A percentile compares a stretch with the other conserved stretches of the same genome.
phyloP scores from a whole-genome alignment of 2,888 invertebrate genomes.

The Xylota sylvarum region DNA sequence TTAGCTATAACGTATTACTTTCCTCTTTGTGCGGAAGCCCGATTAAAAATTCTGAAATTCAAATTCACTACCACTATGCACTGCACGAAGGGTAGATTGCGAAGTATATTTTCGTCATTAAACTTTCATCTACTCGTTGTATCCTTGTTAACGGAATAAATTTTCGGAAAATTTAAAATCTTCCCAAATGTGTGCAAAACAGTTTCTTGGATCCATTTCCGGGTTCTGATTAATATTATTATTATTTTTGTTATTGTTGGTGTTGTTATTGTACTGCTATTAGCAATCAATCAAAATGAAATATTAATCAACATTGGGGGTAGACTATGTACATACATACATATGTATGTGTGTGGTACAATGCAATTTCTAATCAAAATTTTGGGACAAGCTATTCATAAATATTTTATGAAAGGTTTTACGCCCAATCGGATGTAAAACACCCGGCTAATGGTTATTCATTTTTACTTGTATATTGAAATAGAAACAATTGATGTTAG shows the following conservation, averaged over 20 bases:
- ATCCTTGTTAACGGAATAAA: conserved; percentile 29
- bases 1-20: conserved; percentile 36
- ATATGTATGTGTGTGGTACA: no score
- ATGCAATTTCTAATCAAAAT: background rate
- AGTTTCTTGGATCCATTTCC: conserved; percentile 1
- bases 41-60: conserved; percentile 62
- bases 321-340: no score
- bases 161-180: conserved; percentile 7
- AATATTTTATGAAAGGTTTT: background rate
- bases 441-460: background rate
- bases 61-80: conserved; percentile 37
- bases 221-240: background rate
- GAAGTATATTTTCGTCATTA: conserved; percentile 46
- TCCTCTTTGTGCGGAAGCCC: conserved; percentile 25
- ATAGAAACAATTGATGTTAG: background rate
- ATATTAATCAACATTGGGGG: conserved; percentile 6
- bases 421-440: background rate
- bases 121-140: conserved; percentile 39
- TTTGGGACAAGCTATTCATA: background rate
- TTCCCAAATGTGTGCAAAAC: conserved; percentile 2
- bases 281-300: background rate
- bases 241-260: background rate
- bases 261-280: background rate
- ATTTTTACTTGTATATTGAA: background rate
- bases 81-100: conserved; percentile 9